Conservation (phyloP, 1,140 invertebrate species). For the Pinna nobilis region DNA sequence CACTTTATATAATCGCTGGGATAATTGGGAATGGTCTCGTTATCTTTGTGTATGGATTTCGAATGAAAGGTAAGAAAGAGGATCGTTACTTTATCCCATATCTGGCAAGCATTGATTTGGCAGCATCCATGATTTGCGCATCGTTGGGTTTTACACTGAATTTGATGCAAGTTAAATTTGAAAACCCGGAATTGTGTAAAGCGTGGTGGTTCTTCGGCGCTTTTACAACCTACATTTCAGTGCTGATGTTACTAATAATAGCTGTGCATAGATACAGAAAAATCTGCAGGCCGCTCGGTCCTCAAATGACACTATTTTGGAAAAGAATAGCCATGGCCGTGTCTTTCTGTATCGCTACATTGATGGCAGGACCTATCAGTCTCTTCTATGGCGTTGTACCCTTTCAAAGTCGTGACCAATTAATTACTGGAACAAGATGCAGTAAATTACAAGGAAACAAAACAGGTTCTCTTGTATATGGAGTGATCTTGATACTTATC, state of each 20-base stretch:
- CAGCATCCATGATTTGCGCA: constrained; percentile 7
- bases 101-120: constrained; percentile 7
- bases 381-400: constrained; percentile 16
- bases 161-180: constrained; percentile 18
- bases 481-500: not conserved
- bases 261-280: constrained; percentile 25
- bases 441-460: not conserved
- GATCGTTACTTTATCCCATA: constrained; percentile 35
- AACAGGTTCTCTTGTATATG: constrained; percentile 13
- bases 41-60: constrained; percentile 18
- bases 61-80: constrained; percentile 5
- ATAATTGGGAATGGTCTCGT: constrained; percentile 9
- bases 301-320: constrained; percentile 15
- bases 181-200: constrained; percentile 21
- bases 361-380: not conserved
- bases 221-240: constrained; percentile 22
- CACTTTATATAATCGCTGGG: constrained; percentile 12
- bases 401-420: not conserved
- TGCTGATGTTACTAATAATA: constrained; percentile 14
- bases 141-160: constrained; percentile 16
- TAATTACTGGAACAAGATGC: not conserved
- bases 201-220: constrained; percentile 7
- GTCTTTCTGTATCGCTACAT: not conserved
- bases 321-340: constrained; percentile 1
- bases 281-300: not conserved